Percentiles rank a stretch among this genome's conserved stretches.
These are phyloP conservation scores for Dermolepida albohirtum DNA, from an alignment of 2,888 invertebrate species.

Conservation along the genomic window DNA sequence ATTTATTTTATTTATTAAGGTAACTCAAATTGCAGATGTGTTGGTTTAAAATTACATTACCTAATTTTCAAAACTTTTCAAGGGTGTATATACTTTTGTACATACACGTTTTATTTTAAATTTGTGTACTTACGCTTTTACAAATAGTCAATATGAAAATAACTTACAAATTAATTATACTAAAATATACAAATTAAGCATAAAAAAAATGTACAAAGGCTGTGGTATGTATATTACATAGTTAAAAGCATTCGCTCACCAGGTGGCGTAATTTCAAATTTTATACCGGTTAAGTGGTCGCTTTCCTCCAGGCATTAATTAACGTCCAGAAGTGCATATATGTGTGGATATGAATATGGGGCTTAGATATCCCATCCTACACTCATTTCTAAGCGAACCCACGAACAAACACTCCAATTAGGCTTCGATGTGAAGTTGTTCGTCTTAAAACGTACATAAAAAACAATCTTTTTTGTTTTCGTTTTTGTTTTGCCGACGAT, in stretches of 20 bases:
- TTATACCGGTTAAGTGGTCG: constrained; percentile 47
- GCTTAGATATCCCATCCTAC: constrained; percentile 34
- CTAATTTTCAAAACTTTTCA: too few species aligned
- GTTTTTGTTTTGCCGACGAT: constrained; percentile 1
- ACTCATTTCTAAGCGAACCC: constrained; percentile 46
- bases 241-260: constrained; percentile 37
- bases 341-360: constrained; percentile 28
- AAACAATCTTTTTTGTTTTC: constrained; percentile 23
- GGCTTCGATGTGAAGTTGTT: constrained; percentile 49
- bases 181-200: too few species aligned
- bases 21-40: too few species aligned
- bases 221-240: neutral
- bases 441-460: constrained; percentile 48
- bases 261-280: constrained; percentile 43
- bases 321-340: constrained; percentile 46
- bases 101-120: too few species aligned
- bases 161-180: too few species aligned
- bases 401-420: constrained; percentile 49
- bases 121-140: too few species aligned
- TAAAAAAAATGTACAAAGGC: too few species aligned
- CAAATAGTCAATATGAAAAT: too few species aligned
- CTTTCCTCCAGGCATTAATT: constrained; percentile 53
- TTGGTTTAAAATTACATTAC: too few species aligned
- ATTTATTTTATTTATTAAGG: too few species aligned
- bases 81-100: too few species aligned